These are phyloP conservation scores for Drosophila antonietae DNA, from an alignment of 2,888 invertebrate species.

Conservation along the genomic window DNA sequence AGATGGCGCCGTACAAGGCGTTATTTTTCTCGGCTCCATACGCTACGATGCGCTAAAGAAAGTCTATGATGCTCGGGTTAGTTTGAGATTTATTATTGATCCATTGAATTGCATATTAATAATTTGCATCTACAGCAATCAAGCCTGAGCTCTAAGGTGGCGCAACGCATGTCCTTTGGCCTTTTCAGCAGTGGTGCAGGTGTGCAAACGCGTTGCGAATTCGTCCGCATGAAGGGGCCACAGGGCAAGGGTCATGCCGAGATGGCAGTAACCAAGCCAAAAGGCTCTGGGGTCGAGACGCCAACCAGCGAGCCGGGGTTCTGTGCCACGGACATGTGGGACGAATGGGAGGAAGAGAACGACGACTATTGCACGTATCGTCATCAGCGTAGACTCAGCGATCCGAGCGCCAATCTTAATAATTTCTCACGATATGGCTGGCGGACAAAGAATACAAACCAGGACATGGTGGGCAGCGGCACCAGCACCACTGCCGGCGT, in stretches of 20 bases:
- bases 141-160: constrained; percentile 96
- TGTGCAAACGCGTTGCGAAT: constrained; percentile 94
- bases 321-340: constrained; percentile 94
- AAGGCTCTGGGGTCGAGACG: constrained; percentile 96
- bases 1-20: constrained; percentile 93
- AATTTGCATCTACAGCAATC: constrained; percentile 88
- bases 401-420: constrained; percentile 95
- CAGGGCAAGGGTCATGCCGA: constrained; percentile 98
- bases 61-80: constrained; percentile 97
- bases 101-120: constrained; percentile 52
- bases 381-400: constrained; percentile 92
- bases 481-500: constrained; percentile 86
- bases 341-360: constrained; percentile 95
- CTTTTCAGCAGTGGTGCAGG: constrained; percentile 90
- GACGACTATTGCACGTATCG: constrained; percentile 93
- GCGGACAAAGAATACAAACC: constrained; percentile 86
- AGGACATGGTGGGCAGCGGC: constrained; percentile 87
- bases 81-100: constrained; percentile 69
- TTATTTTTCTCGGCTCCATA: constrained; percentile 98
- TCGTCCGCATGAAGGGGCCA: constrained; percentile 99
- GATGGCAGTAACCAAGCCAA: constrained; percentile 97
- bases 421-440: constrained; percentile 93
- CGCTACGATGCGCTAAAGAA: constrained; percentile 98
- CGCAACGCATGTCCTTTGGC: constrained; percentile 97
- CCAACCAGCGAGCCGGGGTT: constrained; percentile 96